Evolutionary conservation across 2,888 invertebrate species (phyloP).

Genomic region (Sphaerophoria taeniata): DNA sequence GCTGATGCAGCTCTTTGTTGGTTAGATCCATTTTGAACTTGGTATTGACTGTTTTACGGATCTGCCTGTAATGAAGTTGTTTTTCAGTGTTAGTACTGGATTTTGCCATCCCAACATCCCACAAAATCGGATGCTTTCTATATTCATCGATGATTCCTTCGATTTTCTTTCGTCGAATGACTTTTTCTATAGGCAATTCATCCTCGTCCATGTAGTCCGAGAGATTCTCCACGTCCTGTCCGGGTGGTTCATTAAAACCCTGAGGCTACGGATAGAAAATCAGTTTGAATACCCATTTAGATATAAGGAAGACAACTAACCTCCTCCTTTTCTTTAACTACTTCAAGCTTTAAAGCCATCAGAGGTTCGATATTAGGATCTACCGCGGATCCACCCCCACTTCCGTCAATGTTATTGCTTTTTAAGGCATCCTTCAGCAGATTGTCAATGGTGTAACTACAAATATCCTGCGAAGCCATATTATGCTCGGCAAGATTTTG

Average conservation of each 20-base stretch:
- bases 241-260: slow-evolving; percentile 8
- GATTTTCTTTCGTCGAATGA: slow-evolving; percentile 31
- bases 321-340: slow-evolving; percentile 37
- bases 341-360: slow-evolving; percentile 30
- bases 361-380: slow-evolving; percentile 23
- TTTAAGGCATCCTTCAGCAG: slow-evolving; percentile 31
- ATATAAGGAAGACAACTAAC: slow-evolving; percentile 9
- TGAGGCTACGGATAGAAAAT: background rate
- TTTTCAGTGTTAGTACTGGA: background rate
- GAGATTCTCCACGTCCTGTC: slow-evolving; percentile 25
- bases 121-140: slow-evolving; percentile 48
- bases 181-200: slow-evolving; percentile 50
- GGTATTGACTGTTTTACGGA: slow-evolving; percentile 38
- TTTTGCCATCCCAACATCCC: slow-evolving; percentile 20
- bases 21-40: slow-evolving; percentile 43
- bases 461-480: slow-evolving; percentile 19
- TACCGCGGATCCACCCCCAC: background rate
- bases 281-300: background rate
- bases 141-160: slow-evolving; percentile 59
- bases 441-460: slow-evolving; percentile 32
- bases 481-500: background rate
- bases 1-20: slow-evolving; percentile 9
- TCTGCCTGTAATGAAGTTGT: slow-evolving; percentile 38
- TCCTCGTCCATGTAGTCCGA: slow-evolving; percentile 55
- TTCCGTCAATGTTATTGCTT: slow-evolving; percentile 20